Evolutionary conservation across 2,888 invertebrate species (phyloP), one percentile per base, ranked within the genome.

Genomic region (Hermaeophaga mercurialis): DNA sequence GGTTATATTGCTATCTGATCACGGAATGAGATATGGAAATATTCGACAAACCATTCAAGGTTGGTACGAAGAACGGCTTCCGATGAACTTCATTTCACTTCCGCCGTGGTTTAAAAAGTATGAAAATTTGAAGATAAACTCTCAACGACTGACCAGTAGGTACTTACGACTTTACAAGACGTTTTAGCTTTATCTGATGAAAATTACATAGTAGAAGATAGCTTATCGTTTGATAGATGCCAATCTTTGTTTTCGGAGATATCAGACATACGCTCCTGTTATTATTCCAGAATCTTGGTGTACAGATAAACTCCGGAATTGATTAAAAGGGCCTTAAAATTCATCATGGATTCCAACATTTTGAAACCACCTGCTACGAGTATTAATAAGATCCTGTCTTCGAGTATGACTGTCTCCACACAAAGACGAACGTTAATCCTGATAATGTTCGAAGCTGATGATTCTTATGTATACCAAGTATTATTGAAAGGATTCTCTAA

Each of bases 11-110:
- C 79, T 91, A 46, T 90, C 91, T 70, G 91, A 91, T 70, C 91
- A 91, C 69, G 92, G 93, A 0, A 81, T 90, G 69, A 81, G 91
- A 7, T 90, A 87, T 72, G 91, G 92, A 0, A 81, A 82, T 6
- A 82, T 86, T 33, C 81, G 90, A 1, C 78, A 83, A 60, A 84
- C 86, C 1, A 79, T 84, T 59, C 83, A 87, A 41, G 90, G 91
- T 0, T 91, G 88, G 80, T 84, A 90, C 66, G 93, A 93, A 71
- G 90, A 91, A 66, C 82, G 91, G 12, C 71, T 91, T 64, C 92
- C 92, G 0, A 85, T 87, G 66, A 79, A 90, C 41, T 89, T 86
- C 66, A 76, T 91, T 11, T 86, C 84, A 79, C 54, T 88, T 19
- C 91, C 92, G 0, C 73, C 79, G 9, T 81, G 81, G 78, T 84